These are phyloP conservation scores for Polymixis lichenea DNA, from an alignment of 2,888 invertebrate species.

Conservation along the genomic window DNA sequence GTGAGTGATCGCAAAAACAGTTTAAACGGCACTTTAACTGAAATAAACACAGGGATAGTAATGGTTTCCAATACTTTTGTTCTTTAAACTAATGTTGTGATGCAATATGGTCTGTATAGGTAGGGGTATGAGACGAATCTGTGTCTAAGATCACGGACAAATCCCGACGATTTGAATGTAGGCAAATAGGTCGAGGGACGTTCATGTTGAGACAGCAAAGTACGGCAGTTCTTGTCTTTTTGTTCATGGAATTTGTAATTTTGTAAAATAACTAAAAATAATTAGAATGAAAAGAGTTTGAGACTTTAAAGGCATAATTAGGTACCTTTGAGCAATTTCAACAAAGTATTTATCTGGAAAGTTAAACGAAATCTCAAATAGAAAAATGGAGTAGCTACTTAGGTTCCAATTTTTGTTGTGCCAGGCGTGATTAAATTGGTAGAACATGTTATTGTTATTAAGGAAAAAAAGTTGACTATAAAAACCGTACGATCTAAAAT, in stretches of 20 bases:
- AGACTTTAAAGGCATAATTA: too few relatives aligned
- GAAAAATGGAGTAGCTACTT: background rate
- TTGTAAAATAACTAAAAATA: background rate
- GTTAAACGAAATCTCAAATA: too few relatives aligned
- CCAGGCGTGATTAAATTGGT: background rate
- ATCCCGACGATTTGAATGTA: constrained; percentile 78
- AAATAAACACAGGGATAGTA: constrained; percentile 6
- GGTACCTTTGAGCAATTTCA: too few relatives aligned
- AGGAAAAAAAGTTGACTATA: background rate
- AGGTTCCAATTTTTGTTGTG: background rate
- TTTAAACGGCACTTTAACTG: constrained; percentile 15
- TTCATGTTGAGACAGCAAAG: constrained; percentile 61
- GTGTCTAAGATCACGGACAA: constrained; percentile 85
- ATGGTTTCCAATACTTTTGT: constrained; percentile 2
- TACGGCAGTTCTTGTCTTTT: constrained; percentile 6
- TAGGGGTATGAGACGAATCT: constrained; percentile 66
- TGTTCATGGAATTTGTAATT: background rate
- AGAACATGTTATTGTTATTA: background rate
- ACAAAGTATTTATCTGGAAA: background rate
- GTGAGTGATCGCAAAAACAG: background rate
- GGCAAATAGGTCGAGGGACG: constrained; percentile 80
- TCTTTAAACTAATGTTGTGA: constrained; percentile 30
- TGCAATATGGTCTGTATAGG: constrained; percentile 49
- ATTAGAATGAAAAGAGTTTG: background rate
- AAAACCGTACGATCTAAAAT: background rate